These are phyloP conservation scores for Datnioides undecimradiatus DNA, from an alignment of 2,113 vertebrate genomes.

Conservation along the genomic window DNA sequence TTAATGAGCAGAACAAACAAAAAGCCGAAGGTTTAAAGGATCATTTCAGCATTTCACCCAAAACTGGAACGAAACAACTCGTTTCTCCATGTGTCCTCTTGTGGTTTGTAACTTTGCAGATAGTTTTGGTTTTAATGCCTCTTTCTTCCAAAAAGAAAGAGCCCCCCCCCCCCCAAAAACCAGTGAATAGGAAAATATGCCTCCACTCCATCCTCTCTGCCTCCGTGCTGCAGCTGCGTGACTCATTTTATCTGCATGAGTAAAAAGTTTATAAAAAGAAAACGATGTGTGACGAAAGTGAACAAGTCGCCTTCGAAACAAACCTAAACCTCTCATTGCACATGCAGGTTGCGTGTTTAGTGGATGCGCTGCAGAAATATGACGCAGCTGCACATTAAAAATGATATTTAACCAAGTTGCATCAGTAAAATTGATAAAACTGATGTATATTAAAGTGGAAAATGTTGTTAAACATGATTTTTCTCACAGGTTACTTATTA, in stretches of 20 bases:
- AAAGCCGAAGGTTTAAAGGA: constrained; percentile 14
- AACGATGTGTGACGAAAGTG: no score
- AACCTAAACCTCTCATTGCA: no score
- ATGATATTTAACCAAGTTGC: background rate
- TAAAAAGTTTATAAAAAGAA: background rate
- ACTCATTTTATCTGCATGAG: background rate
- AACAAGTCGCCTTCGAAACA: no score
- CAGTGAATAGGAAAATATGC: background rate
- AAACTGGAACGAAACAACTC: background rate
- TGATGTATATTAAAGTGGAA: background rate
- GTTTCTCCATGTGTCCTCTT: background rate
- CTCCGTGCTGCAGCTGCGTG: background rate
- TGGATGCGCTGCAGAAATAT: background rate
- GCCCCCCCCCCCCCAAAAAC: no score
- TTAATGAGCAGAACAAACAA: background rate
- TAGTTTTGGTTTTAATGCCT: background rate
- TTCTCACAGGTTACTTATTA: background rate
- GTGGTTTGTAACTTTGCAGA: background rate
- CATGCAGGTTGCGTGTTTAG: background rate
- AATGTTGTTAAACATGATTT: background rate
- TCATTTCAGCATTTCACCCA: background rate
- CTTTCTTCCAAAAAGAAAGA: no score
- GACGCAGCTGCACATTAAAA: background rate
- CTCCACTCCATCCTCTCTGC: background rate
- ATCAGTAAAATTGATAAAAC: background rate